Evolutionary conservation across 2,888 invertebrate species (phyloP), one percentile per base, ranked within the genome.

Genomic region (Galeruca laticollis): DNA sequence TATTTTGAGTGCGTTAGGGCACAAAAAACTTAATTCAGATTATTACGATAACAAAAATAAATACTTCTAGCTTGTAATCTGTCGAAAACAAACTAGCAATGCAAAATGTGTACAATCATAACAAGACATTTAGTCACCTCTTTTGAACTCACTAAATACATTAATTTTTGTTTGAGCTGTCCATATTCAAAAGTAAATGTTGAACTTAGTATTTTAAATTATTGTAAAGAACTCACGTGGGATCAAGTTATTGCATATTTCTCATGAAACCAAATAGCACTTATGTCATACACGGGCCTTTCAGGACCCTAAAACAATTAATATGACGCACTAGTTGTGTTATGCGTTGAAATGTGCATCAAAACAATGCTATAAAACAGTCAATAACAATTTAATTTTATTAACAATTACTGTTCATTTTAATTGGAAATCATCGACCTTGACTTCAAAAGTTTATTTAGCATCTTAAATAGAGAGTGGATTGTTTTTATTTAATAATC

Each of bases 311-410:
- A 31, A 54, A 54, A 54, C 54, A 26, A 54, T 31, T 8, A 15
- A n/a, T 54, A 31, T 54, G 54, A 54, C 54, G 26, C 31, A 54
- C 15, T 47, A 18, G 47, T 15, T 47, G n/a, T 47, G 47, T 47
- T 31, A 54, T 54, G 54, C 31, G 13, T 31, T 54, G 6, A 54
- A 31, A 54, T 54, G 26, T 57, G 56, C 56, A 57, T 57, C 56
- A 57, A 57, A 57, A 57, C 56, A 57, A 57, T 57, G 35, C 56
- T 33, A 35, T 57, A 57, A 57, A 40, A 67, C 57, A 52, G 59
- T 33, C 60, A 69, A 68, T 68, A 68, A 68, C 68, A 56, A 62
- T 68, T 68, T 47, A 10, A 68, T 61, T 68, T 68, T 68, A 68
- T 68, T 62, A 47, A 56, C 61, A 35, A 68, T 68, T 68, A 57